Evolutionary conservation across 1,140 invertebrate species (phyloP).

Genomic region (Caenorhabditis briggsae): DNA sequence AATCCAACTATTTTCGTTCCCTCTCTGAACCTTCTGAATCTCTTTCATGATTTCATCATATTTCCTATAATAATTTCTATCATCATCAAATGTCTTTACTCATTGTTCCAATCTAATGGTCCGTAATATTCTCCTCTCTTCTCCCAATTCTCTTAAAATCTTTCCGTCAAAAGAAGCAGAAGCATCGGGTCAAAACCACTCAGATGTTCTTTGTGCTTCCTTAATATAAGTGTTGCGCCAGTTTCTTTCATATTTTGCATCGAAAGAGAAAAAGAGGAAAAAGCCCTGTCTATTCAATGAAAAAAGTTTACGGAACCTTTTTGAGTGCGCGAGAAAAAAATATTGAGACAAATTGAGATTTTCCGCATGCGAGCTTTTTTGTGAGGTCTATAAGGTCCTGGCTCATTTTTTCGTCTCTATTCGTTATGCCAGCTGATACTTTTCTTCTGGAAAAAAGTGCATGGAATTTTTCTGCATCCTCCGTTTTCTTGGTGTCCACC

Average conservation of each 20-base stretch:
- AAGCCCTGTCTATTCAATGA: conserved; percentile 48
- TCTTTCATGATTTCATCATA: conserved; percentile 17
- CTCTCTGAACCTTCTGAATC: background rate
- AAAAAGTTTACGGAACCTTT: conserved; percentile 19
- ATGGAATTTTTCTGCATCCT: background rate
- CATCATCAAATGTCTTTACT: background rate
- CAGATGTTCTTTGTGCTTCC: conserved; percentile 51
- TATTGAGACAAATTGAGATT: conserved; percentile 48
- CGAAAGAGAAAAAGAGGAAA: background rate
- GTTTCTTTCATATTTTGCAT: conserved; percentile 41
- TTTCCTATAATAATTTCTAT: conserved; percentile 2
- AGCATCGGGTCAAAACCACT: conserved; percentile 29
- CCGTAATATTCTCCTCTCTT: conserved; percentile 32
- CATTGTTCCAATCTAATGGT: conserved; percentile 42
- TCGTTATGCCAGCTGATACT: background rate
- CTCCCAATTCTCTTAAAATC: conserved; percentile 29
- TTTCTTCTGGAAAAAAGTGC: background rate
- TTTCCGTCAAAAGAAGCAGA: background rate
- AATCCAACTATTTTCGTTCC: background rate
- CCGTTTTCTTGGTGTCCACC: background rate
- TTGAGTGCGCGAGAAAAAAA: conserved; percentile 21
- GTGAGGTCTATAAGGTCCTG: background rate
- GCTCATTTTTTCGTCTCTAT: background rate
- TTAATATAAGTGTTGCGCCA: conserved; percentile 24
- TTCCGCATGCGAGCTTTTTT: background rate